Base-by-base conservation (phyloP, 2,797 vertebrate genomes). In the Luscinia luscinia region DNA sequence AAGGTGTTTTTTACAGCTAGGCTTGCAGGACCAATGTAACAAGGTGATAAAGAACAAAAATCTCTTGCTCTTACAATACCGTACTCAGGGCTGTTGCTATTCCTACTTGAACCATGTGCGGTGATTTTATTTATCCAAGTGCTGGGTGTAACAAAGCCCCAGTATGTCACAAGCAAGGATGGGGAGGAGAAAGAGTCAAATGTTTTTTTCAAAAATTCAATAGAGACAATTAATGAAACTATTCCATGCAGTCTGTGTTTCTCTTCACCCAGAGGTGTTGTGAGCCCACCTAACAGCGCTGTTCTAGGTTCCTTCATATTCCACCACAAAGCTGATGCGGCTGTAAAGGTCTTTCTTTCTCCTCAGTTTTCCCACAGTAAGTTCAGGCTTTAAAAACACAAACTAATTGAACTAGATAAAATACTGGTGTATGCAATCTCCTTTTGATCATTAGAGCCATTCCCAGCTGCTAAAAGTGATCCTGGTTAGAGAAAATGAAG, bases 21-120 rank as follows among this genome's bases (percentile, higher is more conserved):
- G 69, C 58, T 64, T 87, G 84, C 69, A 75, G 85, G 73, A 90
- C 88, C 83, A 51, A 87, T 3, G 32, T 69, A 93, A 92, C 61
- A 97, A 85, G 43, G 66, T 91, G 96, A 83, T 43, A 92, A 94
- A 95, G 85, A 90, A 59, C 46, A 49, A n/a, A 68, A 68, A 95
- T 81, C 55, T 93, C 64, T 93, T 21, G 61, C 46, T 85, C 48
- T 86, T 66, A 67, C 89, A 72, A 55, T 62, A 27, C 63, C 26
- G 12, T 27, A 48, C 20, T 84, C n/a, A 30, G 0, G 58, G 54
- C 63, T 38, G 55, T 32, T 74, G 17, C 54, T 40, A n/a, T 93
- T 82, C 28, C 38, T 85, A 22, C 15, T 3, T 12, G 40, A 36
- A 55, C 15, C 57, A 52, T 9, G 43, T 19, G 38, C 15, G 10